Evolutionary conservation across 2,888 invertebrate species (phyloP).

Genomic region (Hofmannophila pseudospretella): DNA sequence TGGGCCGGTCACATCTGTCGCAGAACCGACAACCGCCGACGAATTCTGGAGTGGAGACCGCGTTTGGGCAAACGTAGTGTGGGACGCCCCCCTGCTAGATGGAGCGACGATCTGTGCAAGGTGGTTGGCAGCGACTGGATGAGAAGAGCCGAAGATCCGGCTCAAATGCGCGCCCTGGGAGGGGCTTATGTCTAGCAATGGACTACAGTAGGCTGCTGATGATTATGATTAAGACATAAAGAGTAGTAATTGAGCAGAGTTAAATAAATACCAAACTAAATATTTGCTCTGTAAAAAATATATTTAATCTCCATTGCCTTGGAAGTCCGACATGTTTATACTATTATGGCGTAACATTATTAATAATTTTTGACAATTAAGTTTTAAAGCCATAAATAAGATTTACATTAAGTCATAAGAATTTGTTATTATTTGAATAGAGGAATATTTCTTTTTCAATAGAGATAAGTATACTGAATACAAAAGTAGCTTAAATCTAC

Average conservation of each 20-base stretch:
- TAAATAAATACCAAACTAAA: conserved; percentile 3
- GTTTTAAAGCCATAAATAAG: conserved; percentile 65
- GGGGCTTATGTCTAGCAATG: neutral
- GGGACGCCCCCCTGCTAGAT: no score
- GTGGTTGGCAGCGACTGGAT: no score
- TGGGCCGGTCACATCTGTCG: no score
- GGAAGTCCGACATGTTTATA: conserved; percentile 45
- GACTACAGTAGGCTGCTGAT: no score
- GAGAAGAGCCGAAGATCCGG: no score
- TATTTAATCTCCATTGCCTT: conserved; percentile 65
- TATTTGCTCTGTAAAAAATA: conserved; percentile 60
- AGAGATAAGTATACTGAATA: conserved; percentile 62
- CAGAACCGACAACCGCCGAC: no score
- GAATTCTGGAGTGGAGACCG: no score
- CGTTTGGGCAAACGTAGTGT: no score
- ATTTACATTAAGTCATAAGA: conserved; percentile 56
- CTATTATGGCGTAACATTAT: conserved; percentile 36
- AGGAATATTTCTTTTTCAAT: conserved; percentile 50
- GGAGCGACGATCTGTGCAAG: no score
- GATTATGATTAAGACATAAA: no score
- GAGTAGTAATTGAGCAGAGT: no score
- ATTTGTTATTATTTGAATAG: conserved; percentile 34
- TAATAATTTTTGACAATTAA: conserved; percentile 35
- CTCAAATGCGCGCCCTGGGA: no score
- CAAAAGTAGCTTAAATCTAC: conserved; percentile 47